Conservation (phyloP, 2,888 invertebrate genomes). For the Acleris sparsana region DNA sequence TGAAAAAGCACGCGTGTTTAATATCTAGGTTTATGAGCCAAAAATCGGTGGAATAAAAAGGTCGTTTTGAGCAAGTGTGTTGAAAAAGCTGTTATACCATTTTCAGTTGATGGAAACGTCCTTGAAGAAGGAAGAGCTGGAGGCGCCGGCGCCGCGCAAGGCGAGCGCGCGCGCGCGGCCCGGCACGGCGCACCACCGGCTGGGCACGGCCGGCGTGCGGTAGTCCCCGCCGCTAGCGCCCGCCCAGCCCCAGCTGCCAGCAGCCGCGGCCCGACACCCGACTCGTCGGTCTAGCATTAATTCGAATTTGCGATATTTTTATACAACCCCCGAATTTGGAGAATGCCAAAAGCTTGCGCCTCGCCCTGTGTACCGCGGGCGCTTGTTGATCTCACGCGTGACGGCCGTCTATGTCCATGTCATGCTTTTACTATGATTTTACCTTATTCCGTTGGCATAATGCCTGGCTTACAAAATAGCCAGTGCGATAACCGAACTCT, state of each 20-base stretch:
- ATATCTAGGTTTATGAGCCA: too few relatives aligned
- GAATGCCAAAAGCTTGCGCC: slow-evolving; percentile 39
- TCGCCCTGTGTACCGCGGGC: slow-evolving; percentile 18
- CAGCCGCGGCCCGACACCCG: slow-evolving; percentile 13
- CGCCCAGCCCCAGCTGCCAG: slow-evolving; percentile 36
- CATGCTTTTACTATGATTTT: slow-evolving; percentile 22
- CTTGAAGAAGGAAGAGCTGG: slow-evolving; percentile 54
- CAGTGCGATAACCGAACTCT: slow-evolving; percentile 27
- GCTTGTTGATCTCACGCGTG: slow-evolving; percentile 33
- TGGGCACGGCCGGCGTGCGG: slow-evolving; percentile 64
- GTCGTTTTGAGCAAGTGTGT: too few relatives aligned
- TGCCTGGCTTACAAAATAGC: slow-evolving; percentile 7
- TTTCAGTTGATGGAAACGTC: slow-evolving; percentile 53
- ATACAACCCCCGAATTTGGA: slow-evolving; percentile 40
- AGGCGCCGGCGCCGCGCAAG: slow-evolving; percentile 65
- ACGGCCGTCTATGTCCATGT: slow-evolving; percentile 7
- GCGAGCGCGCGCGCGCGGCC: slow-evolving; percentile 50
- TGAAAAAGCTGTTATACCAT: too few relatives aligned
- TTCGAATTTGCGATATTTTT: slow-evolving; percentile 49
- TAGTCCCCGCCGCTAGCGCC: slow-evolving; percentile 42
- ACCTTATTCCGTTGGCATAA: slow-evolving; percentile 6
- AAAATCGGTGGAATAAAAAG: too few relatives aligned
- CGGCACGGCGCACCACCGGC: slow-evolving; percentile 60
- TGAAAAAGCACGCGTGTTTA: too few relatives aligned
- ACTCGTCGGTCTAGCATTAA: slow-evolving; percentile 4